phyloP scores from a whole-genome alignment of 2,113 vertebrate genomes.

The Podarcis cretensis region DNA sequence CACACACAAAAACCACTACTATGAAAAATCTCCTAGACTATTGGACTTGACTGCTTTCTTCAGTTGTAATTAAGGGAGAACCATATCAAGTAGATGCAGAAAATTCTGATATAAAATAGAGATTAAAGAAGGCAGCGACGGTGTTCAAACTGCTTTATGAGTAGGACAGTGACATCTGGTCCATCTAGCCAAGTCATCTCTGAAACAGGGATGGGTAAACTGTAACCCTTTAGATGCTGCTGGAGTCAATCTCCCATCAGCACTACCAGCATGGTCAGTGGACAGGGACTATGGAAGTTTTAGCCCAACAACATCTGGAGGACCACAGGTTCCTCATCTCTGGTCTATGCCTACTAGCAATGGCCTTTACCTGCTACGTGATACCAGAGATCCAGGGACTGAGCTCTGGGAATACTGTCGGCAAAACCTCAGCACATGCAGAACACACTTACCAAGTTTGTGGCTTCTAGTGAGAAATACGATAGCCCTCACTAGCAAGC shows the following conservation, averaged over 20 bases:
- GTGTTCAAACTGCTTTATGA: background rate
- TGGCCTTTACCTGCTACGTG: constrained; percentile 42
- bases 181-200: constrained; percentile 37
- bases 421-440: background rate
- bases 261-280: too few relatives aligned
- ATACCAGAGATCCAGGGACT: background rate
- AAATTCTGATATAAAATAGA: background rate
- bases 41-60: constrained; percentile 45
- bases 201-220: constrained; percentile 2
- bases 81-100: constrained; percentile 25
- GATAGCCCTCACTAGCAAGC: background rate
- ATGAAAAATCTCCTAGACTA: constrained; percentile 42
- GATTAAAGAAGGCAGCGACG: background rate
- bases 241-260: too few relatives aligned
- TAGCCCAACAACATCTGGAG: too few relatives aligned
- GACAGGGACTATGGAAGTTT: too few relatives aligned
- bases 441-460: background rate
- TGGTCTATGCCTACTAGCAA: constrained; percentile 30
- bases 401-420: too few relatives aligned
- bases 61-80: constrained; percentile 15
- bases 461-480: background rate
- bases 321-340: too few relatives aligned
- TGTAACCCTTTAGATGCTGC: too few relatives aligned
- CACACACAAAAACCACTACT: constrained; percentile 50
- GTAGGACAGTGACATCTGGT: constrained; percentile 22